A percentile compares a stretch with the other conserved stretches of the same genome.
Conservation (phyloP, 2,113 vertebrate species). For the Benitochromis conjunctus region DNA sequence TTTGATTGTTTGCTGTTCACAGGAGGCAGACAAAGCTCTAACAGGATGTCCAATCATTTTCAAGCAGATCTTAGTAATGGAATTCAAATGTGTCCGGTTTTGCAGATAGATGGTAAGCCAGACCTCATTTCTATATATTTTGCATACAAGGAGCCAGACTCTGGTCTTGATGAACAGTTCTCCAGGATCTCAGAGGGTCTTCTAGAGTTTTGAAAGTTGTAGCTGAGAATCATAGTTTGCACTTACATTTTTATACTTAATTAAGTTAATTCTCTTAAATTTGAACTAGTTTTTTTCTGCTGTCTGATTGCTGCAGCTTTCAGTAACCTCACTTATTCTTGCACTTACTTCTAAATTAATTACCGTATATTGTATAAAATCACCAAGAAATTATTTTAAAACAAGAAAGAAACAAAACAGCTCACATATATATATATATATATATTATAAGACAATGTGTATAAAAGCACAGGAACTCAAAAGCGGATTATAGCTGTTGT, state of each 20-base stretch:
- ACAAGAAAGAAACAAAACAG: not conserved
- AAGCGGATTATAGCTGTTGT: not conserved
- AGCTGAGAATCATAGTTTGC: not conserved
- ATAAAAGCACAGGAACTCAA: not conserved
- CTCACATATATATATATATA: not conserved
- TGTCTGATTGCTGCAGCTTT: not conserved
- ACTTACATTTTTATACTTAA: too few relatives aligned
- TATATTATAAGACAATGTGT: not conserved
- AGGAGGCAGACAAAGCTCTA: not conserved
- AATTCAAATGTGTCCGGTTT: not conserved
- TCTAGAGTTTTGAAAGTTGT: not conserved
- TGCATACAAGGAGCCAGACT: not conserved
- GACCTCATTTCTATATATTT: not conserved
- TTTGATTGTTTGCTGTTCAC: not conserved
- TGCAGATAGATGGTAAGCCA: not conserved
- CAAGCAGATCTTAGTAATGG: not conserved
- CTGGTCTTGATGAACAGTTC: not conserved
- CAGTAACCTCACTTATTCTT: not conserved
- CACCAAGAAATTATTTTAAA: not conserved
- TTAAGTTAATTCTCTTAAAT: not conserved
- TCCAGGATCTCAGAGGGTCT: not conserved
- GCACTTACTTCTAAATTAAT: not conserved
- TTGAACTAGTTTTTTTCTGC: rapidly evolving
- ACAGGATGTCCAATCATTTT: not conserved
- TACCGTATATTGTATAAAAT: not conserved